phyloP scores from a whole-genome alignment of 2,797 vertebrate genomes.

The Phoebastria nigripes region DNA sequence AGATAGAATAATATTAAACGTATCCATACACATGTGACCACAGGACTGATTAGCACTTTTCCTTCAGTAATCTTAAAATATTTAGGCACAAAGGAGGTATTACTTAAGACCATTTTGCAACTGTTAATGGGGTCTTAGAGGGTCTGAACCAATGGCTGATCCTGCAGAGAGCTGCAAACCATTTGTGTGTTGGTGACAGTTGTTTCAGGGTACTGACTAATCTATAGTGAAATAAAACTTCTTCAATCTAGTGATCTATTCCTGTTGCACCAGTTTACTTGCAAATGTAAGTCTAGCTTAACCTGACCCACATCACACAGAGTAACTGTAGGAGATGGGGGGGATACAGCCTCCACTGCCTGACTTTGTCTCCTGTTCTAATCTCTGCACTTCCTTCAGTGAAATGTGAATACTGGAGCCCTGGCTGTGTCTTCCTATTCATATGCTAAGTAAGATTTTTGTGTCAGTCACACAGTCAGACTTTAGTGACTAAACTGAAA shows the following conservation, averaged over 20 bases:
- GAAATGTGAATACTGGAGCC: not conserved
- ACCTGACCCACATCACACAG: not conserved
- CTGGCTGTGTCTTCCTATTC: not conserved
- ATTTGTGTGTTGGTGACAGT: not conserved
- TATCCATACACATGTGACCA: not conserved
- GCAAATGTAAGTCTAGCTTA: not conserved
- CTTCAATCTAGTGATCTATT: not conserved
- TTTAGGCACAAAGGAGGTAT: not conserved
- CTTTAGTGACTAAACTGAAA: conserved; percentile 31
- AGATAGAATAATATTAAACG: not conserved
- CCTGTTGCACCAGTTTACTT: not conserved
- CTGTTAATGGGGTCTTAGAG: not conserved
- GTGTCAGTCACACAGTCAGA: not conserved
- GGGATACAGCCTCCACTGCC: not conserved
- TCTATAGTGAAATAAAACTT: not conserved
- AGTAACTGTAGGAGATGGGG: not conserved
- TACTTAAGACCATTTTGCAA: not conserved
- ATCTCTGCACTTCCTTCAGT: not conserved
- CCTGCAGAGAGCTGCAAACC: not conserved
- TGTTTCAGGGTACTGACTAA: not conserved
- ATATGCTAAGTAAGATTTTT: not conserved
- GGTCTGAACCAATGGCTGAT: not conserved
- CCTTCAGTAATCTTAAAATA: not conserved
- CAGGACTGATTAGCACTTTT: not conserved
- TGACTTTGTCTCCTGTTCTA: not conserved